phyloP scores from a whole-genome alignment of 92 coral and sea anemone genomes.

The Galaxea fascicularis region DNA sequence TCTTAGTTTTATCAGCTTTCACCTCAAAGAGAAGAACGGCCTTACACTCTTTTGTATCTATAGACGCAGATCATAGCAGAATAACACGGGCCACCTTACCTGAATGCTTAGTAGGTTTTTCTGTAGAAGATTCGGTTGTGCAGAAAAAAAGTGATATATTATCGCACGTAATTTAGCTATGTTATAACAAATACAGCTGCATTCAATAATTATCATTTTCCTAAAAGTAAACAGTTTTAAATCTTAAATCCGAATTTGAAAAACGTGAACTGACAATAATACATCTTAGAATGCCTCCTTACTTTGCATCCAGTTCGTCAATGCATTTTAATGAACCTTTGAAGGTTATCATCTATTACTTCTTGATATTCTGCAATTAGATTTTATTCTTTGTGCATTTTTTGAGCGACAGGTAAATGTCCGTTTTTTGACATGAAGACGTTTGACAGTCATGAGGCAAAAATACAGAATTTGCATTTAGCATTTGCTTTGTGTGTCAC shows the following conservation, averaged over 20 bases:
- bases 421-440: not conserved
- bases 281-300: too few relatives aligned
- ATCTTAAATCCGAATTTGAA: conserved; percentile 1
- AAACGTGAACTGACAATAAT: not conserved
- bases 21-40: not conserved
- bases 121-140: not conserved
- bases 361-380: not conserved
- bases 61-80: too few relatives aligned
- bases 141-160: not conserved
- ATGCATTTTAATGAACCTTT: not conserved
- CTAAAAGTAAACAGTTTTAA: conserved; percentile 1
- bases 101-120: not conserved
- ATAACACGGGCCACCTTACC: too few relatives aligned
- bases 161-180: not conserved
- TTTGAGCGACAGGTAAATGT: not conserved
- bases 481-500: not conserved
- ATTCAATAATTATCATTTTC: not conserved
- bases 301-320: too few relatives aligned
- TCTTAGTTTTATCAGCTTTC: not conserved
- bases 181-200: conserved; percentile 33
- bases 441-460: not conserved
- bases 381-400: not conserved
- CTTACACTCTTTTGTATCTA: not conserved
- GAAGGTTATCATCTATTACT: too few relatives aligned
- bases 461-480: not conserved